These are phyloP conservation scores for Sycophaga agraensis DNA, from an alignment of 1,140 invertebrate species.

Conservation along the genomic window DNA sequence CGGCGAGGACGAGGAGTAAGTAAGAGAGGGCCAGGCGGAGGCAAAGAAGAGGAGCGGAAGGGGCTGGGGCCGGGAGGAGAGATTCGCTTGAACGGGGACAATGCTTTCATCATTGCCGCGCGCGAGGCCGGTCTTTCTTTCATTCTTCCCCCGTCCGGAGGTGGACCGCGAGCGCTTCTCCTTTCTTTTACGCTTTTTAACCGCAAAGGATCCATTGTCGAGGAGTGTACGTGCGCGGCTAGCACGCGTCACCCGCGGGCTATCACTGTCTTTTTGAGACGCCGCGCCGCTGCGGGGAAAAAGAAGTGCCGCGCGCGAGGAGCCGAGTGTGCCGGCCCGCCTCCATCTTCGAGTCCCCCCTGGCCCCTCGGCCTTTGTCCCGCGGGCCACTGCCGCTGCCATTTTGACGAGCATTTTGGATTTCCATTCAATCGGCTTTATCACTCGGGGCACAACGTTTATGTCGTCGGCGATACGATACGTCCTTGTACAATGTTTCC, in stretches of 20 bases:
- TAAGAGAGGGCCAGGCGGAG: neutral
- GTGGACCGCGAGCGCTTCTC: constrained; percentile 26
- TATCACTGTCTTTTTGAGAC: constrained; percentile 48
- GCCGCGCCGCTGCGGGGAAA: constrained; percentile 24
- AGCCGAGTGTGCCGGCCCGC: too few relatives aligned
- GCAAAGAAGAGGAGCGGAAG: neutral
- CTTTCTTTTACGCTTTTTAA: constrained; percentile 48
- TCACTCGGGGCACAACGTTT: too few relatives aligned
- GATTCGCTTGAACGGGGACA: constrained; percentile 48
- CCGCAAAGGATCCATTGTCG: constrained; percentile 54
- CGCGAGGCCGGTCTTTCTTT: constrained; percentile 45
- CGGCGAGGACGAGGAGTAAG: neutral
- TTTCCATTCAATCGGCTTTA: too few relatives aligned
- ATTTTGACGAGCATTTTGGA: too few relatives aligned
- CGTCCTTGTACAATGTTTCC: too few relatives aligned
- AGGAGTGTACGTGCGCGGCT: constrained; percentile 42
- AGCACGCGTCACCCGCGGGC: constrained; percentile 37
- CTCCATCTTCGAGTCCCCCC: too few relatives aligned
- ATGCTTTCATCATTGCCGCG: constrained; percentile 59
- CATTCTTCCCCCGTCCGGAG: constrained; percentile 31
- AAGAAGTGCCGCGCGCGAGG: neutral
- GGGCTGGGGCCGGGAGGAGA: constrained; percentile 29
- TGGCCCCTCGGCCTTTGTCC: too few relatives aligned
- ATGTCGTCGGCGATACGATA: too few relatives aligned
- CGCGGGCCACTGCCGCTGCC: too few relatives aligned